Conservation (phyloP, 2,113 vertebrate species). For the Drymodes brunneopygia region DNA sequence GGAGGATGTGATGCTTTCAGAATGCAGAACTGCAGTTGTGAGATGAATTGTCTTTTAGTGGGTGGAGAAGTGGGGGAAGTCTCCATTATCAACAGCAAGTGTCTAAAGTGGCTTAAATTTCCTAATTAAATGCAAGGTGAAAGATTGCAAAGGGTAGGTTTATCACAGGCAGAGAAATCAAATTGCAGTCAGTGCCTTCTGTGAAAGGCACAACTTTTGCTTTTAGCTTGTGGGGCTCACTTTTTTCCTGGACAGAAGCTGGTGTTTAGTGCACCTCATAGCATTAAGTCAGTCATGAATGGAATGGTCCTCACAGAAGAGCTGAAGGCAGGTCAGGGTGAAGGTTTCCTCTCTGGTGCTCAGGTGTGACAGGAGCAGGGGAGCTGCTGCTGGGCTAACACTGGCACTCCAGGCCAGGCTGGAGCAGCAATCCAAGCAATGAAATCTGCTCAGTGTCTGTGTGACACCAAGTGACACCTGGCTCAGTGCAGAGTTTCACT, state of each 20-base stretch:
- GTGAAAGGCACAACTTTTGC: not conserved
- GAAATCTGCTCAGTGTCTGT: fast-evolving
- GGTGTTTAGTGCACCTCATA: not conserved
- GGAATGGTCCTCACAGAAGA: not conserved
- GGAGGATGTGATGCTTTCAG: not conserved
- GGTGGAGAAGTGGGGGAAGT: not conserved
- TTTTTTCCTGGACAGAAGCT: not conserved
- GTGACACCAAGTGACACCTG: fast-evolving
- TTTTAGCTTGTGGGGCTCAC: not conserved
- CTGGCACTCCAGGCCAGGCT: not conserved
- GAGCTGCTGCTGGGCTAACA: not conserved
- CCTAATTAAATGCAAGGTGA: not conserved
- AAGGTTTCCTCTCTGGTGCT: not conserved
- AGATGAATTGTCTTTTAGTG: not conserved
- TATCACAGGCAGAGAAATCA: not conserved
- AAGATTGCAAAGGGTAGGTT: not conserved
- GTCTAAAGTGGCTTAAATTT: not conserved
- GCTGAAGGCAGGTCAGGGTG: not conserved
- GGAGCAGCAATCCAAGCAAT: not conserved
- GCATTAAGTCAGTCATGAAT: not conserved
- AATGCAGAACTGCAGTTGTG: not conserved
- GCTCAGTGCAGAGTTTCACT: not conserved
- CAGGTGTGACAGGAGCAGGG: not conserved
- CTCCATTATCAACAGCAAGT: not conserved
- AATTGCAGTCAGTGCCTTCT: not conserved